Evolutionary conservation across 2,113 vertebrate species (phyloP).

Genomic region (Raja brachyura): DNA sequence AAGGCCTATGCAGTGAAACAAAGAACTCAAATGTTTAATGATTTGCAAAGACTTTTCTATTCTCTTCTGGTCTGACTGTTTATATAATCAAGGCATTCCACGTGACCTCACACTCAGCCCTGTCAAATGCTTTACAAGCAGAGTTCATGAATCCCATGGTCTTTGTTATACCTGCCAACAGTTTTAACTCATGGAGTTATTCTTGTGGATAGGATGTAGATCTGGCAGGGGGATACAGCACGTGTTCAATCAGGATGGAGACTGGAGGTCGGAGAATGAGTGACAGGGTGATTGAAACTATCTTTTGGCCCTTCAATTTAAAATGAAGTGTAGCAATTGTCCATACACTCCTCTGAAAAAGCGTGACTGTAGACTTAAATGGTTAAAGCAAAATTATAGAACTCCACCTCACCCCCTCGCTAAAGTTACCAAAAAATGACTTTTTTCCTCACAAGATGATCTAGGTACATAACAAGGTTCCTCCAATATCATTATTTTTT

Average conservation of each 20-base stretch:
- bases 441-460: background rate
- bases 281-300: background rate
- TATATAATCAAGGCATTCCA: conserved; percentile 33
- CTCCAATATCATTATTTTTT: background rate
- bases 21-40: conserved; percentile 22
- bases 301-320: background rate
- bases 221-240: background rate
- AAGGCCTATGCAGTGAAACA: background rate
- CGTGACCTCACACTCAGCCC: background rate
- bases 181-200: background rate
- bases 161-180: background rate
- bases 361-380: background rate
- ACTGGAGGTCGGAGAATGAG: background rate
- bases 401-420: background rate
- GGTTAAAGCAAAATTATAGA: background rate
- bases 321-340: background rate
- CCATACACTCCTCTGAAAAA: background rate
- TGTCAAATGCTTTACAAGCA: conserved; percentile 3
- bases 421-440: background rate
- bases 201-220: background rate
- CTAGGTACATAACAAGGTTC: background rate
- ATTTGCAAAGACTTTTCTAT: conserved; percentile 10
- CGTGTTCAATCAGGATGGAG: too few species aligned
- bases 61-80: background rate
- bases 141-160: background rate